Base-by-base conservation (phyloP, 2,888 invertebrate species). In the Caenorhabditis virilis region DNA sequence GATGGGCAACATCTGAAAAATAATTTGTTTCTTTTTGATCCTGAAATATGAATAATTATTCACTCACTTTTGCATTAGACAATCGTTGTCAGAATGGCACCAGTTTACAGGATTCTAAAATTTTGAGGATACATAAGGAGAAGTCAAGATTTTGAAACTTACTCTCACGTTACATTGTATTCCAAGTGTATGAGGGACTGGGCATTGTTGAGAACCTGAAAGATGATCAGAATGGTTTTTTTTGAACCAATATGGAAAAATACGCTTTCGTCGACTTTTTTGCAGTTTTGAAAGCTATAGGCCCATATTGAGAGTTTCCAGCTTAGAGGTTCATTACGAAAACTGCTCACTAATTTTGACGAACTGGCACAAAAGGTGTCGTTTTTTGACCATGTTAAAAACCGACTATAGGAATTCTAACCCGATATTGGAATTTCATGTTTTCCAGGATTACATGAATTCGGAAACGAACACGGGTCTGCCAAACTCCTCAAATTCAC, bases 41-140 rank as follows among this genome's bases (percentile, higher is more conserved):
- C 15, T 33, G 11, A 33, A 11, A 13, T 11, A 39, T 18, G 20
- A 39, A 39, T 20, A 39, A 39, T 9, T n/a, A 39, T 20, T 39
- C n/a, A 39, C 6, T 30, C 13, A 30, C 30, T 42, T 42, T 23
- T 42, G 42, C 22, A 23, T 16, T 9, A 23, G 58, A 41, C 59
- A 59, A 36, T 64, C 58, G 11, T 27, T 39, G 26, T 64, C 64
- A 16, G 13, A 13, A 11, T 50, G 38, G 26, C 64, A 64, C 64
- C 64, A 64, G 38, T 50, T 64, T 22, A 64, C 49, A 9, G 52
- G 50, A 16, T 46, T 47, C 57, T 57, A 20, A 51, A 57, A 50
- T 30, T 30, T 30, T n/a, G 16, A 36, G 16, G n/a, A 36, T 36
- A 7, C 5, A 11, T 39, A 18, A 16, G 5, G 36, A 7, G 4